Conservation (phyloP, 1,140 invertebrate genomes). For the Drosophila ohnishii region DNA sequence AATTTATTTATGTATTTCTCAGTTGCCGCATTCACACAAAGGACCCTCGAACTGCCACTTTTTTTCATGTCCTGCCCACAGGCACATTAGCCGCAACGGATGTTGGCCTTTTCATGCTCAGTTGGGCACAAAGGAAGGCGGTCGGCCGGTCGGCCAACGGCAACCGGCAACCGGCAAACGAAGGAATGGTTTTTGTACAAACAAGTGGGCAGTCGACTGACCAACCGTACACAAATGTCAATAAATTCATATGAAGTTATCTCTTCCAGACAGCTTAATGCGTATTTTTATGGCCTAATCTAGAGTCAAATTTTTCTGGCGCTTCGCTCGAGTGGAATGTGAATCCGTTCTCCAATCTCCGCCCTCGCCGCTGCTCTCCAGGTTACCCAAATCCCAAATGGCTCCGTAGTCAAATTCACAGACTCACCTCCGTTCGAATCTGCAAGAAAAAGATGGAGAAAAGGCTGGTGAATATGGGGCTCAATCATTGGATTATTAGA, state of each 20-base stretch:
- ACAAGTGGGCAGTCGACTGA: slow-evolving; percentile 59
- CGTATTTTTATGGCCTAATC: slow-evolving; percentile 77
- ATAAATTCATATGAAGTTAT: slow-evolving; percentile 81
- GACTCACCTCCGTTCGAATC: slow-evolving; percentile 57
- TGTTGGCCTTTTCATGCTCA: slow-evolving; percentile 77
- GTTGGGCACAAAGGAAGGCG: slow-evolving; percentile 52
- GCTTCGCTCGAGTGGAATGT: slow-evolving; percentile 42
- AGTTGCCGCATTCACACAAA: slow-evolving; percentile 63
- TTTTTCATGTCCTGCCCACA: slow-evolving; percentile 59
- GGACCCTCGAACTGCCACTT: slow-evolving; percentile 30
- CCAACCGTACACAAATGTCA: slow-evolving; percentile 63
- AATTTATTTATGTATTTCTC: slow-evolving; percentile 78
- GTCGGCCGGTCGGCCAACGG: slow-evolving; percentile 3
- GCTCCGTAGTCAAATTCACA: slow-evolving; percentile 27
- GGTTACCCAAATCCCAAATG: slow-evolving; percentile 44
- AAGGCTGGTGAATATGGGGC: slow-evolving; percentile 17
- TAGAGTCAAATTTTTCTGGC: slow-evolving; percentile 71
- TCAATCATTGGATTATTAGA: slow-evolving; percentile 32
- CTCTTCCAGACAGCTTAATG: slow-evolving; percentile 80
- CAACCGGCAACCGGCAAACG: slow-evolving; percentile 17
- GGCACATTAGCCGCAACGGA: slow-evolving; percentile 79
- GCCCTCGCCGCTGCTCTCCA: not conserved
- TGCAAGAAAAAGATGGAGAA: slow-evolving; percentile 32
- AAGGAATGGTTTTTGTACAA: slow-evolving; percentile 34
- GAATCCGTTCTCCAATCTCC: slow-evolving; percentile 13